Percentiles rank a stretch among this genome's conserved stretches.
phyloP scores from a whole-genome alignment of 1,140 invertebrate species.

The Formica selysi region DNA sequence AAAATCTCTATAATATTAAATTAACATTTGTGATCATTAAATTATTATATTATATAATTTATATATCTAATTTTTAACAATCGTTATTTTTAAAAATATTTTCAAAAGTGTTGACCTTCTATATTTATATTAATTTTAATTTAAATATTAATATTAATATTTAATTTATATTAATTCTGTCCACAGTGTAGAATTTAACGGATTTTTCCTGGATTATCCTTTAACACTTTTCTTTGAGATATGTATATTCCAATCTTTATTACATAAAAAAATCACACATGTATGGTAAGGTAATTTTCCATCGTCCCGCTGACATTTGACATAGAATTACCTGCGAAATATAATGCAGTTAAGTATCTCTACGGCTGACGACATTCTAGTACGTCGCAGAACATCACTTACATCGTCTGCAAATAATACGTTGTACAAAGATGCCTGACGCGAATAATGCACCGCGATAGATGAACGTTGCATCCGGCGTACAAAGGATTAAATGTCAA shows the following conservation, averaged over 20 bases:
- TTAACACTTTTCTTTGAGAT: background rate
- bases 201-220: background rate
- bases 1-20: background rate
- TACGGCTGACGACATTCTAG: constrained; percentile 27
- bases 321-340: constrained; percentile 36
- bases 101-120: background rate
- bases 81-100: background rate
- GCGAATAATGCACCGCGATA: constrained; percentile 32
- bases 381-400: constrained; percentile 30
- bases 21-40: background rate
- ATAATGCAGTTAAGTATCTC: constrained; percentile 49
- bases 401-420: constrained; percentile 52
- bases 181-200: too few relatives aligned
- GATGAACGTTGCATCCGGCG: constrained; percentile 23
- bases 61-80: constrained; percentile 2
- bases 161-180: background rate
- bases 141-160: too few relatives aligned
- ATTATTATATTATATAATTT: background rate
- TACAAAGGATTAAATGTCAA: constrained; percentile 69
- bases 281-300: constrained; percentile 17
- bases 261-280: constrained; percentile 12
- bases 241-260: background rate
- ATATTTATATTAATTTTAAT: too few relatives aligned
- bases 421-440: constrained; percentile 57
- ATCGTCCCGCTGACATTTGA: constrained; percentile 65